Evolutionary conservation across 2,888 invertebrate genomes (phyloP).

Genomic region (Andricus curvator): DNA sequence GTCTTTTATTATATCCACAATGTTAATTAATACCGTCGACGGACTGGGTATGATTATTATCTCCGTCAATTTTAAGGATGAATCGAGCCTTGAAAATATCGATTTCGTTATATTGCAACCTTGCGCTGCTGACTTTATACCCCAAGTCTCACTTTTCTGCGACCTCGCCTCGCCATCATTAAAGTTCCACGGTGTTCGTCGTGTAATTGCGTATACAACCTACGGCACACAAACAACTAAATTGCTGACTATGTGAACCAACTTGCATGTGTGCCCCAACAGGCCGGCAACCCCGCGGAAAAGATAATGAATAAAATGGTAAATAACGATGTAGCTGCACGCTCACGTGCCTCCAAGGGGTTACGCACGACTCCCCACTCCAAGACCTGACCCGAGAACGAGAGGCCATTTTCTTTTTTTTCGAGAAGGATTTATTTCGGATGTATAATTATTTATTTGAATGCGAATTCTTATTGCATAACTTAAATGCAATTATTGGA

Average conservation of each 20-base stretch:
- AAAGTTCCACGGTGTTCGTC: slow-evolving; percentile 50
- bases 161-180: slow-evolving; percentile 51
- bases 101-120: slow-evolving; percentile 40
- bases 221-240: slow-evolving; percentile 21
- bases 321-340: slow-evolving; percentile 59
- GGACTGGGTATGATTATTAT: slow-evolving; percentile 25
- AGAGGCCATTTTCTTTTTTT: slow-evolving; percentile 28
- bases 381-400: slow-evolving; percentile 29
- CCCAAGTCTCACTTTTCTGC: slow-evolving; percentile 38
- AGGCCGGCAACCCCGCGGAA: slow-evolving; percentile 48
- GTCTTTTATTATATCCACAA: slow-evolving; percentile 27
- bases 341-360: slow-evolving; percentile 49
- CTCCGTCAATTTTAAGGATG: slow-evolving; percentile 37
- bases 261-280: slow-evolving; percentile 42
- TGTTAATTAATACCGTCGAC: slow-evolving; percentile 31
- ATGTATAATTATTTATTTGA: slow-evolving; percentile 24
- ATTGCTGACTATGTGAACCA: background rate
- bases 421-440: slow-evolving; percentile 8
- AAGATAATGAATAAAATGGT: slow-evolving; percentile 64
- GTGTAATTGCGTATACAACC: slow-evolving; percentile 49
- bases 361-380: slow-evolving; percentile 48
- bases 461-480: slow-evolving; percentile 13
- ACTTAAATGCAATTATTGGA: background rate
- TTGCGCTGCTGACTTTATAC: slow-evolving; percentile 41
- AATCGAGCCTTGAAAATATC: slow-evolving; percentile 39